phyloP scores from a whole-genome alignment of 2,113 vertebrate genomes.

The Heterotilapia buettikoferi region DNA sequence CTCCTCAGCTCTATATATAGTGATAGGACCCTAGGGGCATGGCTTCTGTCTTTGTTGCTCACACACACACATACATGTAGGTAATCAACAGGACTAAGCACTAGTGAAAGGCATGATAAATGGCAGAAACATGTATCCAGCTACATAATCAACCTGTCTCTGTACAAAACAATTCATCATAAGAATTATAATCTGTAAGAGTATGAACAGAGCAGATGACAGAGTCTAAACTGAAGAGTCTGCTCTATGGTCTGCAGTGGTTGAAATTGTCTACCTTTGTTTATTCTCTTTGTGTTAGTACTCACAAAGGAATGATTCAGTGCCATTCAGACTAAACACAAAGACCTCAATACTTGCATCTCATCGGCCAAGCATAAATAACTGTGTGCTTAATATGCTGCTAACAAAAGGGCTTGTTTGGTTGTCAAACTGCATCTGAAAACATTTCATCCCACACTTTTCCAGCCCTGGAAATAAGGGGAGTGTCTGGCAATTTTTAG shows the following conservation, averaged over 20 bases:
- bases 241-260: not conserved
- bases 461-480: not conserved
- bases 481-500: not conserved
- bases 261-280: not conserved
- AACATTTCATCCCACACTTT: not conserved
- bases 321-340: not conserved
- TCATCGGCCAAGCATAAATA: not conserved
- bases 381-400: not conserved
- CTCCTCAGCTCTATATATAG: not conserved
- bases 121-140: not conserved
- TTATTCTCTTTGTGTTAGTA: not conserved
- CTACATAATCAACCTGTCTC: not conserved
- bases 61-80: not conserved
- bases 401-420: not conserved
- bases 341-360: not conserved
- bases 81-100: not conserved
- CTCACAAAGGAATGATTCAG: not conserved
- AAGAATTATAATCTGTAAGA: not conserved
- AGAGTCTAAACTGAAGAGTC: not conserved
- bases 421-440: not conserved
- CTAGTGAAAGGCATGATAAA: not conserved
- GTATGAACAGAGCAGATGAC: not conserved
- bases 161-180: not conserved
- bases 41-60: not conserved
- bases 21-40: not conserved